These are phyloP conservation scores for Pycnonotus jocosus DNA, from an alignment of 2,113 vertebrate genomes.

Conservation along the genomic window DNA sequence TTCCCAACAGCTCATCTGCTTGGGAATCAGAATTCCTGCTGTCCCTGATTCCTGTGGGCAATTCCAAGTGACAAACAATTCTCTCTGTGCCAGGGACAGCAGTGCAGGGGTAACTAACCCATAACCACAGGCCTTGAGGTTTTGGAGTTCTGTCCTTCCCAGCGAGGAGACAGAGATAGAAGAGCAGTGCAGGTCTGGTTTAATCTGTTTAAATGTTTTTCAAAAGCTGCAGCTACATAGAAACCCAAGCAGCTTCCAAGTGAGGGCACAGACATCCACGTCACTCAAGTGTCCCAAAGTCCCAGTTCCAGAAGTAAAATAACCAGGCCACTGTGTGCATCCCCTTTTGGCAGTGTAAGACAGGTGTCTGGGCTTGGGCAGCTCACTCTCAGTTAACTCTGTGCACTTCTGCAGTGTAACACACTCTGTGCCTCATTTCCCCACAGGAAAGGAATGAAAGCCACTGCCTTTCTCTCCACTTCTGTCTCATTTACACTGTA, in stretches of 20 bases:
- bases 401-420: neutral
- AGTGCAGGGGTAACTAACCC: neutral
- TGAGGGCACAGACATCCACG: neutral
- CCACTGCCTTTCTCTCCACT: neutral
- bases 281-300: neutral
- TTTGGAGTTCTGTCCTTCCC: neutral
- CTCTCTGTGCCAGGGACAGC: neutral
- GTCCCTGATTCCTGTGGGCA: neutral
- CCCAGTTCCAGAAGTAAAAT: neutral
- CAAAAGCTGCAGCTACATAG: fast-evolving
- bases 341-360: neutral
- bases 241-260: neutral
- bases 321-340: neutral
- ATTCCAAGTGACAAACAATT: neutral
- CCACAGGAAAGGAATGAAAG: neutral
- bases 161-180: neutral
- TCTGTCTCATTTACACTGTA: slow-evolving; percentile 29
- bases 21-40: neutral
- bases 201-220: neutral
- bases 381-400: neutral
- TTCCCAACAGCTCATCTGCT: neutral
- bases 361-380: neutral
- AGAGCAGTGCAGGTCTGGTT: neutral
- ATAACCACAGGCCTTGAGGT: fast-evolving
- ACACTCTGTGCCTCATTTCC: neutral